These are phyloP conservation scores for Leptinotarsa haldemani DNA, from an alignment of 2,888 invertebrate genomes.

Conservation along the genomic window DNA sequence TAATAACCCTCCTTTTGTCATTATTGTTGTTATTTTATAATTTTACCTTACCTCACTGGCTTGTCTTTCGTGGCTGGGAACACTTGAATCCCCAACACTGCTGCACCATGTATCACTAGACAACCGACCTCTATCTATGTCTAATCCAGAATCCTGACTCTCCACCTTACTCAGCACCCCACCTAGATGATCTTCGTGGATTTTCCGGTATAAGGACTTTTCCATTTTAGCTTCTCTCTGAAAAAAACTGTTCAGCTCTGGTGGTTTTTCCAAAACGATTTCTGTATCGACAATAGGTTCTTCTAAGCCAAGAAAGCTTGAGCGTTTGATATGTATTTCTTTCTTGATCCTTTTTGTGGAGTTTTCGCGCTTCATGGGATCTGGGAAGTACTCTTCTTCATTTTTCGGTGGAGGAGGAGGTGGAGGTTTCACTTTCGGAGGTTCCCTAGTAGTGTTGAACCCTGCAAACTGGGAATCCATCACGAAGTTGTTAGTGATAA, in stretches of 20 bases:
- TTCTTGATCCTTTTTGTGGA: constrained; percentile 88
- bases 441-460: constrained; percentile 75
- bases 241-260: constrained; percentile 84
- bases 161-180: constrained; percentile 66
- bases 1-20: no score
- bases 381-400: constrained; percentile 55
- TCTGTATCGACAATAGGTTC: constrained; percentile 77
- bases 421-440: constrained; percentile 70
- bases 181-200: constrained; percentile 57
- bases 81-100: constrained; percentile 57
- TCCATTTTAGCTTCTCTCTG: constrained; percentile 84
- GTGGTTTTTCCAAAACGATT: constrained; percentile 72
- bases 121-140: constrained; percentile 70
- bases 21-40: neutral
- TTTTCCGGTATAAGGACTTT: constrained; percentile 78
- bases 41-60: constrained; percentile 71
- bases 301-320: constrained; percentile 88
- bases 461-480: constrained; percentile 69
- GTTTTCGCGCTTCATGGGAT: constrained; percentile 76
- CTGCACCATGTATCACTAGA: constrained; percentile 72
- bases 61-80: constrained; percentile 76
- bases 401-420: constrained; percentile 80
- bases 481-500: constrained; percentile 64
- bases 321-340: constrained; percentile 84
- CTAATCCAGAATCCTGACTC: constrained; percentile 84